These are phyloP conservation scores for Spilarctia lutea DNA, from an alignment of 2,888 invertebrate species.

Conservation along the genomic window DNA sequence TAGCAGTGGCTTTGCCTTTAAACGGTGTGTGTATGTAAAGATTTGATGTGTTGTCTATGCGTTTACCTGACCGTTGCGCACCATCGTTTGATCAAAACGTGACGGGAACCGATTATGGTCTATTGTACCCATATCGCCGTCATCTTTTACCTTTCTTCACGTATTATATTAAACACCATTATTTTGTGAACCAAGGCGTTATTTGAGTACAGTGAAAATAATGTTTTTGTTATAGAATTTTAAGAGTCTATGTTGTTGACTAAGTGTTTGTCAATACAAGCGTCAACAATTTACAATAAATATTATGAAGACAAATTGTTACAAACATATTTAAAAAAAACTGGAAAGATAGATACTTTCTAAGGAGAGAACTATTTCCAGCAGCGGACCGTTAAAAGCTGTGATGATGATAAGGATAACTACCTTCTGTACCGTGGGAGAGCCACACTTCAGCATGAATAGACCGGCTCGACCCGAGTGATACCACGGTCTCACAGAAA, in stretches of 20 bases:
- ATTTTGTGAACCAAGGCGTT: constrained; percentile 25
- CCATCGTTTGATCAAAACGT: constrained; percentile 64
- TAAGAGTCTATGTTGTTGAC: not conserved
- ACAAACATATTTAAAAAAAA: not conserved
- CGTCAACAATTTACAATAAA: not conserved
- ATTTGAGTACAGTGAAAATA: constrained; percentile 4
- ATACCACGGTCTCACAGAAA: too few relatives aligned
- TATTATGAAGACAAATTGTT: not conserved
- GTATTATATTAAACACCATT: constrained; percentile 51
- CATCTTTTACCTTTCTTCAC: constrained; percentile 59
- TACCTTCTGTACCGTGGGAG: too few relatives aligned
- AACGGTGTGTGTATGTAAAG: constrained; percentile 38
- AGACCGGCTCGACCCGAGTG: too few relatives aligned
- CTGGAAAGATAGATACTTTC: too few relatives aligned
- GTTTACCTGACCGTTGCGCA: constrained; percentile 58
- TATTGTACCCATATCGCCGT: constrained; percentile 69
- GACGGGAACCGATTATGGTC: constrained; percentile 73
- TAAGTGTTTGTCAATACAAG: not conserved
- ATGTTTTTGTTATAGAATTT: not conserved
- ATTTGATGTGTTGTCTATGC: constrained; percentile 46
- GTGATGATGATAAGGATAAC: too few relatives aligned
- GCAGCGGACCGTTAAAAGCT: too few relatives aligned
- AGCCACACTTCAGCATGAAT: too few relatives aligned
- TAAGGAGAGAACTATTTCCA: too few relatives aligned
- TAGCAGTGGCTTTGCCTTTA: constrained; percentile 35